These are phyloP conservation scores for Mugil cephalus DNA, from an alignment of 2,113 vertebrate genomes.

Conservation along the genomic window DNA sequence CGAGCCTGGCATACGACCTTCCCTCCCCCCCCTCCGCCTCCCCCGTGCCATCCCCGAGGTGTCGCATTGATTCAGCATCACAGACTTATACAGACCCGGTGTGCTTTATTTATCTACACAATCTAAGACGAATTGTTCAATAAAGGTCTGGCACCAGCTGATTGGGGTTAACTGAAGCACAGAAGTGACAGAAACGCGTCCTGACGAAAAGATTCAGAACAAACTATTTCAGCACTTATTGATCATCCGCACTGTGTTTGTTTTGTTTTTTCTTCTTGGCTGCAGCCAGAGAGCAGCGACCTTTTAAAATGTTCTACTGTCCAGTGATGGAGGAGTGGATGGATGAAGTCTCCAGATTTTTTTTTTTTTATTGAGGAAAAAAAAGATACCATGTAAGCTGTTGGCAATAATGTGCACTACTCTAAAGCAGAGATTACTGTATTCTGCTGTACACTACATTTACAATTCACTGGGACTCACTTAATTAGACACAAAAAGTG, in stretches of 20 bases:
- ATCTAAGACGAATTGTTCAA: conserved; percentile 64
- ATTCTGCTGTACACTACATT: no score
- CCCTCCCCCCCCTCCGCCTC: neutral
- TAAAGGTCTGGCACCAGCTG: conserved; percentile 65
- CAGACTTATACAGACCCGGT: conserved; percentile 80
- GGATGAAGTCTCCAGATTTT: no score
- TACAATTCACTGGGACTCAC: no score
- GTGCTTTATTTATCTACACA: conserved; percentile 53
- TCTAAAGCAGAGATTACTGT: no score
- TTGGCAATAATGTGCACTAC: no score
- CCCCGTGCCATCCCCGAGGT: conserved; percentile 89
- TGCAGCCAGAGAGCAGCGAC: neutral
- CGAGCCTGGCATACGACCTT: conserved; percentile 81
- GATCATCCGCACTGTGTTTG: conserved; percentile 15
- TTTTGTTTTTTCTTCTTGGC: conserved; percentile 5
- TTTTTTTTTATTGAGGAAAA: no score
- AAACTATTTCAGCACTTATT: conserved; percentile 43
- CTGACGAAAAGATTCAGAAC: conserved; percentile 43
- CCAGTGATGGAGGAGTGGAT: neutral
- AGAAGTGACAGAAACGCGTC: conserved; percentile 64
- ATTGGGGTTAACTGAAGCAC: conserved; percentile 73
- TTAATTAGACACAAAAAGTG: neutral
- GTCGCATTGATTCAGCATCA: conserved; percentile 96
- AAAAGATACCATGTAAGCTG: no score
- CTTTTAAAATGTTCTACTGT: neutral